Percentiles rank a stretch among this genome's conserved stretches.
phyloP scores from a whole-genome alignment of 2,113 vertebrate species.

The Hippopotamus amphibius region DNA sequence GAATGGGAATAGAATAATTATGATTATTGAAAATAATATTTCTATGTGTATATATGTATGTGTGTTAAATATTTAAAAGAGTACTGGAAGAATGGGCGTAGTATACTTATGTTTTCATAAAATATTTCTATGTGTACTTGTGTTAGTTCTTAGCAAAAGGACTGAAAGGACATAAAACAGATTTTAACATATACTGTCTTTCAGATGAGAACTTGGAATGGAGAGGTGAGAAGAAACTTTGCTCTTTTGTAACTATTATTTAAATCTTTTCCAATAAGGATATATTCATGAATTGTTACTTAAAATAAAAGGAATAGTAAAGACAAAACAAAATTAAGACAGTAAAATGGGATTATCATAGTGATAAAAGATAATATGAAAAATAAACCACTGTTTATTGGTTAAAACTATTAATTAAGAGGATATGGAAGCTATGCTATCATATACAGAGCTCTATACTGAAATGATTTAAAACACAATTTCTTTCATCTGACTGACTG shows the following conservation, averaged over 20 bases:
- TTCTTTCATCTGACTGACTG: background rate
- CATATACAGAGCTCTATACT: background rate
- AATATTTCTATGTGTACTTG: background rate
- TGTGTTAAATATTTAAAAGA: background rate
- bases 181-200: background rate
- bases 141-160: background rate
- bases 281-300: background rate
- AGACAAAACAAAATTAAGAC: background rate
- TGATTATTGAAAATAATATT: background rate
- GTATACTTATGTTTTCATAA: background rate
- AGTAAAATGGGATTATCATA: background rate
- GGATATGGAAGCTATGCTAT: background rate
- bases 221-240: background rate
- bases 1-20: background rate
- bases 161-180: background rate
- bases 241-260: background rate
- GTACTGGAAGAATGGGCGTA: background rate
- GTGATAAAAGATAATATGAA: background rate
- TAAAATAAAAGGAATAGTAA: slow-evolving; percentile 42
- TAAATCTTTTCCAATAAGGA: background rate
- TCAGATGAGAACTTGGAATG: background rate
- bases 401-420: slow-evolving; percentile 37
- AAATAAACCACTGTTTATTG: background rate
- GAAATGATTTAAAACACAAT: background rate
- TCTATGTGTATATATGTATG: background rate